Percentiles rank a stretch among this genome's conserved stretches.
phyloP scores from a whole-genome alignment of 1,140 invertebrate species.

The Protaetia brevitarsis region DNA sequence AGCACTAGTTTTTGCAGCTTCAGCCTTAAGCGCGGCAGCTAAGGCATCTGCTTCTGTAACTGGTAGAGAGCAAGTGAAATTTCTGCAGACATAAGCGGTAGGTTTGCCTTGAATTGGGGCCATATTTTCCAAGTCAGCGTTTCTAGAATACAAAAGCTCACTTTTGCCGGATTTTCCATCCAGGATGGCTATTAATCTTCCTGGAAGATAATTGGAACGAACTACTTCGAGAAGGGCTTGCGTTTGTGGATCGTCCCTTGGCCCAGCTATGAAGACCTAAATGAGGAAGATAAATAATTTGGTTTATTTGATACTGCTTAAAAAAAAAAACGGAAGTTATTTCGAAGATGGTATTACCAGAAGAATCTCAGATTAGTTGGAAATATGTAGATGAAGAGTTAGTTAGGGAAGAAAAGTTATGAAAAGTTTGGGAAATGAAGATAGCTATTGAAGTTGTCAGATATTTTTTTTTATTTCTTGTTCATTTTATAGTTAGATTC shows the following conservation, averaged over 20 bases:
- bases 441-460: too few relatives aligned
- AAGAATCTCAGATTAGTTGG: too few relatives aligned
- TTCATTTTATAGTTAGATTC: too few relatives aligned
- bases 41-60: constrained; percentile 68
- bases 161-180: constrained; percentile 54
- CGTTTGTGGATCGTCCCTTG: constrained; percentile 63
- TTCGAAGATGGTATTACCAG: too few relatives aligned
- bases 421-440: too few relatives aligned
- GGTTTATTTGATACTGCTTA: too few relatives aligned
- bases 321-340: too few relatives aligned
- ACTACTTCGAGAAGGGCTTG: constrained; percentile 65
- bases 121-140: constrained; percentile 36
- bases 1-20: not conserved
- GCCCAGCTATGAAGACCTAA: constrained; percentile 66
- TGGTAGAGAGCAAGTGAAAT: constrained; percentile 75
- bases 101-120: constrained; percentile 56
- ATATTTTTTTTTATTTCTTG: too few relatives aligned
- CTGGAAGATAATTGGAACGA: constrained; percentile 64
- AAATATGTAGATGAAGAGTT: too few relatives aligned
- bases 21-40: constrained; percentile 55
- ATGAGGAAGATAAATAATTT: too few relatives aligned
- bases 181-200: constrained; percentile 65
- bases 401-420: too few relatives aligned
- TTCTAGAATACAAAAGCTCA: constrained; percentile 44
- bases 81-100: constrained; percentile 78